Base-by-base conservation (phyloP, 2,113 vertebrate species). In the Ramphastos sulfuratus region DNA sequence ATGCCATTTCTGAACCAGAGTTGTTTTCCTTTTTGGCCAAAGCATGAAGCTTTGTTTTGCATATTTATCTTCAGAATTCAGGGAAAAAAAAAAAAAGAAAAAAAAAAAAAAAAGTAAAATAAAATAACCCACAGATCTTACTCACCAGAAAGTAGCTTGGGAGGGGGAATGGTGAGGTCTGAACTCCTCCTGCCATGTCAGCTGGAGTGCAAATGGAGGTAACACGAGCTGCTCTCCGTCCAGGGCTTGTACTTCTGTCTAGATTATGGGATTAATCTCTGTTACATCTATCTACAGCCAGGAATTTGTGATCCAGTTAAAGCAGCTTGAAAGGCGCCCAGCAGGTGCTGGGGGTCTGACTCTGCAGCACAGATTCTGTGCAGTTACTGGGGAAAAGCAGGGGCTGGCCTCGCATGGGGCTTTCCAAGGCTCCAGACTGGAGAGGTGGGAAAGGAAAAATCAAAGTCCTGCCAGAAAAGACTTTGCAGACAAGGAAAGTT, bases 241-340 rank as follows among this genome's bases (percentile, higher is more conserved):
- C 71, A 56, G 81, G 70, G 92, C 90, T 96, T 89, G 94, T 89
- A 80, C 60, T 77, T 95, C 60, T 82, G 95, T 94, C 59, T 61
- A 30, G 64, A 88, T 96, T 82, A 96, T 72, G 93, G 80, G 70
- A 96, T 95, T 96, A 95, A 86, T 90, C 82, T 95, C 71, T 85
- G 66, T 93, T 87, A 96, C 80, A 92, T 92, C 87, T 27, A 90
- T 90, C 92, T 96, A 23, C 74, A 96, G 85, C 71, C 82, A 89
- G 58, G 88, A 96, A 97, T 39, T 85, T 90, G 85, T 96, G 77
- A 85, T 96, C 94, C 78, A 93, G 71, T 94, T 94, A 90, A 97
- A 85, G 50, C 90, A 86, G 73, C 86, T 46, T 90, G 85, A 97
- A 95, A 96, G 56, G 74, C 92, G 5, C 95, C 77, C 73, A 94